Base-by-base conservation (phyloP, 64 coral and sea anemone genomes). In the Cladopsammia gracilis region DNA sequence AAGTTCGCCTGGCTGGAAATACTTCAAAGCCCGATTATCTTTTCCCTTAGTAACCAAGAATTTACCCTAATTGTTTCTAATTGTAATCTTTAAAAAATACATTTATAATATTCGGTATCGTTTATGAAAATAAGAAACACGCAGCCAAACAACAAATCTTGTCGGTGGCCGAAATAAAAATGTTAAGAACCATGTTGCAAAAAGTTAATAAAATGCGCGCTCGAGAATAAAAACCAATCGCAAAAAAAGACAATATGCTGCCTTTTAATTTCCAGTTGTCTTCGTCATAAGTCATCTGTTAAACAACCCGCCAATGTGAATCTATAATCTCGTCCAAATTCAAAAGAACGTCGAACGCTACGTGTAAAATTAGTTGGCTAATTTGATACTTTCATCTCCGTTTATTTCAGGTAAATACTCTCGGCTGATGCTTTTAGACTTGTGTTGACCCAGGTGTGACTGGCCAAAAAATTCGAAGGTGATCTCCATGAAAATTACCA, bases 361-460 rank as follows among this genome's bases (percentile, higher is more conserved):
- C 62, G 44, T 67, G 80, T 50, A 48, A 84, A 84, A 49, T 84
- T 84, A 68, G 42, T 84, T 49, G 62, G 22, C 16, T 50, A 67
- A 69, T 84, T 84, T 84, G 58, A 83, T 64, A 83, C 46, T 44
- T 42, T 48, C 45, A 10, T 7, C 62, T 62, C 5, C 14, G 24
- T 68, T 67, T 48, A 67, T 47, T 50, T 8, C 45, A 61, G 45
- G 80, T 84, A 84, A 84, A 68, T 68, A 68, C 45, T 24, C 23
- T 16, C 25, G 22, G 70, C 42, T 82, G 58, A 64, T 64, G 16
- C 61, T 67, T 84, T 84, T 84, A 84, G 60, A n/a, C 43, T 68
- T 49, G 0, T 84, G 62, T 84, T 84, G 80, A 84, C 80, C 80
- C 80, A 84, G 80, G 80, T 84, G 80, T 48, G 16, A 50, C 64